Evolutionary conservation across 2,888 invertebrate species (phyloP).

Genomic region (Drosophila buzzatii): DNA sequence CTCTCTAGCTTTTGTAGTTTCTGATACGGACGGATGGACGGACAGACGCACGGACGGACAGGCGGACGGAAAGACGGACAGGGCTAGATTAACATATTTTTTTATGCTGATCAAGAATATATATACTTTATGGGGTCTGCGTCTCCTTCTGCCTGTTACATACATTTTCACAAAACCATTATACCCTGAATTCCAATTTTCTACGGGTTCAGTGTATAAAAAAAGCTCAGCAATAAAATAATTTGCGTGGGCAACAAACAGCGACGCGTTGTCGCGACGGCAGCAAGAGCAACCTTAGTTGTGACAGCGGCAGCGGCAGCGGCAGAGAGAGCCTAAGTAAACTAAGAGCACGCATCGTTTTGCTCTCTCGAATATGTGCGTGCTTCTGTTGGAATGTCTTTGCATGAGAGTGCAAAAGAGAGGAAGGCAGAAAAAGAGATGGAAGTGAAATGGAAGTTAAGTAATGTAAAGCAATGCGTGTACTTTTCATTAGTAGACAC

Average conservation of each 20-base stretch:
- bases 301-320: constrained; percentile 5
- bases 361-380: constrained; percentile 16
- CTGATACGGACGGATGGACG: too few species aligned
- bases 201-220: background rate
- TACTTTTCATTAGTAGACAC: constrained; percentile 1
- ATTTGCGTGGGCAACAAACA: constrained; percentile 63
- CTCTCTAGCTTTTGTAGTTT: too few species aligned
- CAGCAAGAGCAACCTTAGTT: background rate
- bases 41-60: too few species aligned
- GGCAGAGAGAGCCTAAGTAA: constrained; percentile 22
- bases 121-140: too few species aligned
- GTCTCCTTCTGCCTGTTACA: too few species aligned
- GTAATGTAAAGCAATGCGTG: constrained; percentile 12
- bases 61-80: too few species aligned
- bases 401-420: constrained; percentile 8
- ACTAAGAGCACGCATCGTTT: constrained; percentile 35
- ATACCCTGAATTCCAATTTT: too few species aligned
- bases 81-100: too few species aligned
- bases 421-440: constrained; percentile 13
- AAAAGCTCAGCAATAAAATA: constrained; percentile 60
- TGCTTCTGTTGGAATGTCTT: constrained; percentile 1
- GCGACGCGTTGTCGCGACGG: constrained; percentile 5
- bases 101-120: too few species aligned
- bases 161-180: too few species aligned
- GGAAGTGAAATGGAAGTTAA: constrained; percentile 11